Evolutionary conservation across 2,888 invertebrate genomes (phyloP), one percentile per base, ranked within the genome.

Genomic region (Drosophila mimica): DNA sequence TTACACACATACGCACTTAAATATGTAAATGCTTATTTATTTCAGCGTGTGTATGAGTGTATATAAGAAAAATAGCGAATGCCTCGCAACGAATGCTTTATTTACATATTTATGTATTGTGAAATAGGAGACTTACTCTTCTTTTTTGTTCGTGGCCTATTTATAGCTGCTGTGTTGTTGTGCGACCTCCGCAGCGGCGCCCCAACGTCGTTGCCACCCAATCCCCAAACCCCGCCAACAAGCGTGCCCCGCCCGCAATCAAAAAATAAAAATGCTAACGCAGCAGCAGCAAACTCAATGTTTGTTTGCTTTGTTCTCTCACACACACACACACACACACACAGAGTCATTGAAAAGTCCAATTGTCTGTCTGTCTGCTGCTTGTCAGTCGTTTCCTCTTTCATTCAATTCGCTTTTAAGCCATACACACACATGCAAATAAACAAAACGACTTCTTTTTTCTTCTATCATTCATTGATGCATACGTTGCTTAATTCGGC

Each of bases 141-240:
- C 40, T 65, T 73, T 49, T 67, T 74, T 46, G 74, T 79, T 78
- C 74, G 82, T 83, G 87, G 81, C 87, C 90, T 90, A 88, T 88
- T 90, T 88, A 79, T 88, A 86, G 86, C 75, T 52, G 53, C 57
- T 46, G 25, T 46, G 25, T 46, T 46, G 48, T 58, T 67, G 57
- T 77, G 48, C 80, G 81, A 76, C 84, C 82, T 81, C 77, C 79
- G 68, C 77, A 59, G 54, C 61, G 77, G 70, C 72, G 78, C 76
- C 81, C 8, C 56, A 56, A n/a, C 56, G 52, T 58, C 69, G 64
- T 63, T 28, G 53, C 52, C 46, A 34, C 52, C 51, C 52, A 34
- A 52, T 53, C 56, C 30, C 20, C 8, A 9, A 30, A 9, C 7
- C 30, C 30, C n/a, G 30, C 28, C 30, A 11, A 49, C 17, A 49